Evolutionary conservation across 2,113 vertebrate species (phyloP).

Genomic region (Clupea harengus): DNA sequence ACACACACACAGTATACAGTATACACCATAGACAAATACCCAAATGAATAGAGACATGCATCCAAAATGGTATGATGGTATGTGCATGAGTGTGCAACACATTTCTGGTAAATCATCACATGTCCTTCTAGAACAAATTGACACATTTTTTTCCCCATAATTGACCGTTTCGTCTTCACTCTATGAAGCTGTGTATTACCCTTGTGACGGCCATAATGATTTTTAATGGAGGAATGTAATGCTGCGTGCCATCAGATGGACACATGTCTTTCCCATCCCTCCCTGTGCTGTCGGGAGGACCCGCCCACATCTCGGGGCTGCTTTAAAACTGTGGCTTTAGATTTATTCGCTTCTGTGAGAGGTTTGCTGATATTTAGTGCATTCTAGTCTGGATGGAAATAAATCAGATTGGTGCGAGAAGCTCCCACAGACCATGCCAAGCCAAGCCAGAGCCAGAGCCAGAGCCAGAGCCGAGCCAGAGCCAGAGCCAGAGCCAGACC

Average conservation of each 20-base stretch:
- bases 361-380: constrained; percentile 12
- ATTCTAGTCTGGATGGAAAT: background rate
- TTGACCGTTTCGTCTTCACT: background rate
- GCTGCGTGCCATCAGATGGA: background rate
- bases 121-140: background rate
- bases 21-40: background rate
- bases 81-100: background rate
- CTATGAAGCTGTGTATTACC: background rate
- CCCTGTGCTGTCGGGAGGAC: background rate
- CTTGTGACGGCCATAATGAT: background rate
- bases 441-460: background rate
- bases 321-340: background rate
- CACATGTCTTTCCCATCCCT: background rate
- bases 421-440: background rate
- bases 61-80: background rate
- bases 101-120: background rate
- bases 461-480: no score
- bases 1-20: no score
- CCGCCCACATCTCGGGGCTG: background rate
- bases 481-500: background rate
- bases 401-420: constrained; percentile 9
- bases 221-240: background rate
- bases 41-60: background rate
- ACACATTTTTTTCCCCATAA: background rate
- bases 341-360: background rate